Evolutionary conservation across 1,140 invertebrate genomes (phyloP), one percentile per base, ranked within the genome.

Genomic region (Alviniconcha marisindica): DNA sequence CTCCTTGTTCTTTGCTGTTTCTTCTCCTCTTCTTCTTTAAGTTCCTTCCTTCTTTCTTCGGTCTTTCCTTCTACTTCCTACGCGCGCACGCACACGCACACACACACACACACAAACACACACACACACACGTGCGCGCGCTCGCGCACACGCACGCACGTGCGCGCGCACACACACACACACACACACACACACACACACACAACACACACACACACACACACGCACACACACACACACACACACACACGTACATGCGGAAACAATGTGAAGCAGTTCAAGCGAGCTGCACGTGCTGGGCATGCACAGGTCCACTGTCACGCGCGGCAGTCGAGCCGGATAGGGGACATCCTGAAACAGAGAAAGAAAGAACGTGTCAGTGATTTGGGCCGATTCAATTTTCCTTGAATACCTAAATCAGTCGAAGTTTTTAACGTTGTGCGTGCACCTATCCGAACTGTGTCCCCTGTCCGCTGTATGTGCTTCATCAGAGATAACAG

Each of bases 281-380:
- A 18, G 38, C 44, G 60, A 31, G 0, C 44, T 21, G 77, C 82
- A 83, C 5, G 76, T 73, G 42, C 44, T 1, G 10, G 82, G 82
- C 4, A 83, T 56, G 56, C 82, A 83, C 42, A 83, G 38, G 48
- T 83, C 82, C 77, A 79, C 77, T 24, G 77, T 83, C 42, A 78
- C 60, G 18, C n/a, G 42, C 10, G 82, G 77, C 44, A 79, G 31
- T 24, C 40, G 60, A 1, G 63, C 42, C 2, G 56, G 74, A 36
- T 78, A 83, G 1, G 82, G 82, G 2, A 79, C 44, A 10, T 78
- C 42, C 82, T 83, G 82, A 38, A 42, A 12, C 15, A 33, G 18
- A 69, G 14, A 48, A n/a, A 51, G 12, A 36, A 36, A 21, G 36
- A 51, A 15, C 36, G 60, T 24, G n/a, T 38, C 56, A 33, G 38